These are phyloP conservation scores for Hippocampus barbouri DNA, from an alignment of 2,113 vertebrate species.

Conservation along the genomic window DNA sequence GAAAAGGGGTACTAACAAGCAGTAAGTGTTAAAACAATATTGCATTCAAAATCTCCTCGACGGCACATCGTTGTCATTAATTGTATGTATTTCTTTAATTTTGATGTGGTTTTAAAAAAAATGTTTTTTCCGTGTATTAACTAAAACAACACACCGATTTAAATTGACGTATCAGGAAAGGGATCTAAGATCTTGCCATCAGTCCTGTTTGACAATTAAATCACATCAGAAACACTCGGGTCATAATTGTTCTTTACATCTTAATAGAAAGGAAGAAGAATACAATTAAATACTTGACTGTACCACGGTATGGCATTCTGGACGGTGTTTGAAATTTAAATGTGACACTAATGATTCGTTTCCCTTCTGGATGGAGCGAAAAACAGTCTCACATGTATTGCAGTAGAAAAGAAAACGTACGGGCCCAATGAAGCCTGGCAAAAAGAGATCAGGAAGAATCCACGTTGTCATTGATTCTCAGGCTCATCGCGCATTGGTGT, in stretches of 20 bases:
- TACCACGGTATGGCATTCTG: not conserved
- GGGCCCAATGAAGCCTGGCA: not conserved
- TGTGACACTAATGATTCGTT: not conserved
- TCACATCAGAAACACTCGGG: not conserved
- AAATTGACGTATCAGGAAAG: not conserved
- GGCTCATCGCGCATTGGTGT: not conserved
- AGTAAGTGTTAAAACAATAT: too few species aligned
- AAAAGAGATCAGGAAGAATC: not conserved
- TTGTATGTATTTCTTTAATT: too few species aligned
- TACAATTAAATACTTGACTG: not conserved
- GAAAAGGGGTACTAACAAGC: not conserved
- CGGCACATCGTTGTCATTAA: too few species aligned
- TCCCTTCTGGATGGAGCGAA: not conserved
- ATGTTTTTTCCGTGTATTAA: too few species aligned
- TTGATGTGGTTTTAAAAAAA: too few species aligned
- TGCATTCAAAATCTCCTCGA: too few species aligned
- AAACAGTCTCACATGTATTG: too few species aligned
- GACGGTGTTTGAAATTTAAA: conserved; percentile 18
- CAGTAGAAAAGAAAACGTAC: not conserved
- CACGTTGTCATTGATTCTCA: not conserved
- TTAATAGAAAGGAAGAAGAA: not conserved
- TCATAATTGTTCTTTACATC: not conserved
- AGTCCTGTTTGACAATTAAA: conserved; percentile 6
- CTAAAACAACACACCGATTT: not conserved
- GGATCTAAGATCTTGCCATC: not conserved